These are phyloP conservation scores for Cyclophora punctaria DNA, from an alignment of 2,888 invertebrate genomes.

Conservation along the genomic window DNA sequence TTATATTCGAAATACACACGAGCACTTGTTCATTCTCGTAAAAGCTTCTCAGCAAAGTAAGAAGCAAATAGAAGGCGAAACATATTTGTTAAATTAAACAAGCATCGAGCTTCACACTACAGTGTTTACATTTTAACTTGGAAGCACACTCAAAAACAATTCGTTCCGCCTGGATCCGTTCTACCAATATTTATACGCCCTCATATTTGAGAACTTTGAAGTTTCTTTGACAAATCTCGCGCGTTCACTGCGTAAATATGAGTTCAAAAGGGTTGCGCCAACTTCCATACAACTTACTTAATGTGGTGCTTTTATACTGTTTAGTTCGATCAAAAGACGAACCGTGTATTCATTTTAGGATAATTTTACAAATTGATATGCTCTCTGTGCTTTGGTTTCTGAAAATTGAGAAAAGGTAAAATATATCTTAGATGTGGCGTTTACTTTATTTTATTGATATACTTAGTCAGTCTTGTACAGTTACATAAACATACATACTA, in stretches of 20 bases:
- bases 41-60: no score
- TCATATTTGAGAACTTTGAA: constrained; percentile 34
- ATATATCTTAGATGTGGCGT: no score
- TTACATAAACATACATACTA: no score
- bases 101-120: constrained; percentile 4
- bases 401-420: no score
- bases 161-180: constrained; percentile 11
- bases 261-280: constrained; percentile 31
- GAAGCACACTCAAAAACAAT: constrained; percentile 23
- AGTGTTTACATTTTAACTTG: constrained; percentile 10
- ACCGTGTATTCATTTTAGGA: no score
- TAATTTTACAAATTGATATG: no score
- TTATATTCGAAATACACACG: no score
- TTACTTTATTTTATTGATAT: no score
- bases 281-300: constrained; percentile 32
- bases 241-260: constrained; percentile 41
- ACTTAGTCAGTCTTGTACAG: no score
- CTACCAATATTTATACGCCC: constrained; percentile 24
- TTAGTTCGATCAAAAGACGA: constrained; percentile 9
- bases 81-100: neutral
- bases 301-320: constrained; percentile 25
- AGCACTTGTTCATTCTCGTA: no score
- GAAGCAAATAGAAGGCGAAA: no score
- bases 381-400: no score
- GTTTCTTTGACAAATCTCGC: constrained; percentile 54